These are phyloP conservation scores for Pangasius krempfi DNA, from an alignment of 2,797 vertebrate species.

Conservation along the genomic window DNA sequence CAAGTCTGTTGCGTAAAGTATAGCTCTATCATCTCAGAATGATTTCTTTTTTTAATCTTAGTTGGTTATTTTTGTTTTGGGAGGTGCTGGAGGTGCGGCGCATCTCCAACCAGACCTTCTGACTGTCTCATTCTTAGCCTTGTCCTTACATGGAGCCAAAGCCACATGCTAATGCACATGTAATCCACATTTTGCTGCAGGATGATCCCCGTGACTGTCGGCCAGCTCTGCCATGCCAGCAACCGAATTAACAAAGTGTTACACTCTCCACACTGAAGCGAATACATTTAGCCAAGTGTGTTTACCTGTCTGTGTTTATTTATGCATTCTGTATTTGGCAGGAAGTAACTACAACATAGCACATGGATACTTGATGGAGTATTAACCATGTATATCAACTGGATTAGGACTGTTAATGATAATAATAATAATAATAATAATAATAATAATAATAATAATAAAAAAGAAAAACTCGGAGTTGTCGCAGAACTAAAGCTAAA, in stretches of 20 bases:
- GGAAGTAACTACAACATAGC: neutral
- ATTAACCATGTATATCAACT: neutral
- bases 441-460: neutral
- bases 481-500: neutral
- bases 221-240: constrained; percentile 47
- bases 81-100: neutral
- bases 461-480: neutral
- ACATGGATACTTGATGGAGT: neutral
- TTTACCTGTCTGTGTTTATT: neutral
- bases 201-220: constrained; percentile 53
- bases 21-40: neutral
- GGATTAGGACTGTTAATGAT: neutral
- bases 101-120: neutral
- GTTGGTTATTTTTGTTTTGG: neutral
- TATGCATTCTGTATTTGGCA: neutral
- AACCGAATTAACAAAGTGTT: constrained; percentile 21
- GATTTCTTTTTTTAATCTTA: neutral
- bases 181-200: constrained; percentile 55
- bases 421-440: neutral
- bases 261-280: neutral
- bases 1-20: neutral
- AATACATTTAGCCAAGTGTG: neutral
- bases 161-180: constrained; percentile 62
- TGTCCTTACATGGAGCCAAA: constrained; percentile 46
- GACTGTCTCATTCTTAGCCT: neutral